Evolutionary conservation across 2,113 vertebrate genomes (phyloP), one percentile per base, ranked within the genome.

Genomic region (Peromyscus maniculatus): DNA sequence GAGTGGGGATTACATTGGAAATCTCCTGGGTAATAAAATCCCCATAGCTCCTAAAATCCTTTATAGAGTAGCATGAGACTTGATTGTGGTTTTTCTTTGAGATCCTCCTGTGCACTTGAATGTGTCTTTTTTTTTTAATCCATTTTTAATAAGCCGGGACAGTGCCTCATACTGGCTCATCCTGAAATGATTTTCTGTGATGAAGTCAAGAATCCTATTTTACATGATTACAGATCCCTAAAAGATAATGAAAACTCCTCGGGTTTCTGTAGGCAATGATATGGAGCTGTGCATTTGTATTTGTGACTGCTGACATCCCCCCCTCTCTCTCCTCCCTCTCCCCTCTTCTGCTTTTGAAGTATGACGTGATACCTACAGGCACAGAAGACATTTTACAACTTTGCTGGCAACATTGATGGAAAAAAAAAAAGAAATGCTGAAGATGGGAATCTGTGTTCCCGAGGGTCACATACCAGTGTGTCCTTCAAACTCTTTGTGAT

Each of bases 281-380:
- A 5, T 19, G 43, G 43, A 36, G 19, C 43, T 49, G 28, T 31
- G 59, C 0, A 0, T 87, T 43, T 67, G 39, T 46, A 43, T 8
- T 31, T 19, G 0, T 31, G 15, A 17, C 16, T 87, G 5, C 43
- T 69, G 28, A 12, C 64, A 46, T 49, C 9, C 5, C 21, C 2
- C 21, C 2, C 0, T 24, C 26, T 39, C 1, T 11, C 10, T 3
- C 28, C 4, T 36, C 16, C 7, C 22, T 12, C 72, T 79, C 9
- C 21, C 59, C 1, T 4, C 11, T 71, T 64, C 17, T 16, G 8
- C 7, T 16, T n/a, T 36, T 43, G 13, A 33, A 33, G 24, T 2
- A 17, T 43, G 55, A 55, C 16, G 5, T 16, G n/a, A 31, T 9
- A 36, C 6, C 26, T n/a, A 59, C 8, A 46, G 55, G 11, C 39